Conservation (phyloP, 2,797 vertebrate species). For the Ficedula albicollis region DNA sequence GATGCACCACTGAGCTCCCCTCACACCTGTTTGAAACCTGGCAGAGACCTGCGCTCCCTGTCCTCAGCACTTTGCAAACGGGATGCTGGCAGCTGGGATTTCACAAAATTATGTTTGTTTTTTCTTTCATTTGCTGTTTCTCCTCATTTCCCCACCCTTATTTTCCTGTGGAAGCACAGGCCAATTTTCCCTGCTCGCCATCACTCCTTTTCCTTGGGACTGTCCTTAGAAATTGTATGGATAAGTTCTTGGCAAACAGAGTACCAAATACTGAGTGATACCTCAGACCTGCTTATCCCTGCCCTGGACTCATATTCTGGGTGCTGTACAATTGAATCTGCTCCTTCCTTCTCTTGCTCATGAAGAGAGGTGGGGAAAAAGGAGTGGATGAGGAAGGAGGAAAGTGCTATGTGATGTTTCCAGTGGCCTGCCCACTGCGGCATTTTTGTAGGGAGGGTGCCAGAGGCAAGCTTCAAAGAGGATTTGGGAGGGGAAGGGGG, state of each 20-base stretch:
- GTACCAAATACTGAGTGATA: background rate
- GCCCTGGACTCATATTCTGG: background rate
- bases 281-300: background rate
- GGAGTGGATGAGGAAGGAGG: background rate
- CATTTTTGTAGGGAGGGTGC: background rate
- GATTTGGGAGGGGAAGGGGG: background rate
- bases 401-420: background rate
- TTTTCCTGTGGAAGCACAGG: background rate
- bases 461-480: background rate
- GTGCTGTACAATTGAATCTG: background rate
- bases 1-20: background rate
- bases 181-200: rapidly evolving
- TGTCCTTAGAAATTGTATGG: background rate
- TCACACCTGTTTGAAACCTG: conserved; percentile 40
- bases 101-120: background rate
- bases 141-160: background rate
- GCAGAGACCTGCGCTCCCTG: background rate
- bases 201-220: background rate
- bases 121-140: background rate
- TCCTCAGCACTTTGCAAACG: background rate
- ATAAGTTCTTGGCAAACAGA: background rate
- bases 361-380: rapidly evolving
- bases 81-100: background rate
- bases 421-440: rapidly evolving
- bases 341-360: rapidly evolving